Evolutionary conservation across 2,888 invertebrate genomes (phyloP), one percentile per base, ranked within the genome.

Genomic region (Tetragonula carbonaria): DNA sequence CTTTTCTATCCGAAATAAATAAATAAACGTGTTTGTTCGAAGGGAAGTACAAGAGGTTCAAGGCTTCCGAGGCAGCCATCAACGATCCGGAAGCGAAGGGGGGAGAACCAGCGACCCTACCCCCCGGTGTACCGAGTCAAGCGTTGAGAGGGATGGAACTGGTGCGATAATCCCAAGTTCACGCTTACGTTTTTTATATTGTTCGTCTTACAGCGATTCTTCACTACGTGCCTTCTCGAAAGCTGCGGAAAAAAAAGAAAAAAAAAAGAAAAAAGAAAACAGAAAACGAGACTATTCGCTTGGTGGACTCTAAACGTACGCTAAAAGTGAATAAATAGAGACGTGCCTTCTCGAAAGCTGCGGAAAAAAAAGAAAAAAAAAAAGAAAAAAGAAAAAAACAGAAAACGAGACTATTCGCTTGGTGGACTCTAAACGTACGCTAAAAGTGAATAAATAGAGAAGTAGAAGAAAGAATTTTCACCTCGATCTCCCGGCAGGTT

Each of bases 31-130:
- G 16, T 65, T 1, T 21, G 4, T 33, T 65, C 55, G n/a, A 59
- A 94, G 94, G 93, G 81, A 94, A 94, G 76, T 94, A 94, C 88
- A 94, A 94, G 85, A 92, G 94, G 74, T 94, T 93, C 90, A 92
- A 92, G 87, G 92, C 91, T 76, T 93, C 94, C 67, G 94, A 94
- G 82, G 94, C 94, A 2, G 91, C 90, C 28, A 92, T 77, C 80
- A 91, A 89, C 78, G 94, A 94, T 72, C 91, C 91, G 8, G 94
- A 94, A 89, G 93, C 93, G 4, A 86, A 92, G 33, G 90, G 86
- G 45, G 91, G 90, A 4, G 94, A 93, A 33, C 75, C 89, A 14
- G 86, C 91, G 16, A 86, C 91, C 16, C 83, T 93, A 55, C 92
- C 94, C 4, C 92, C 94, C 1, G 94, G 93, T 4, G 92, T 93